Percentiles rank a stretch among this genome's conserved stretches.
These are phyloP conservation scores for sheep (Ovis aries) DNA, from an alignment of 2,113 vertebrate species.

Conservation along the genomic window ARS-UI_Ramb_v3.0 NC_056056.1:180195001-180195500, in stretches of 20 bases:
- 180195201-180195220: not conserved
- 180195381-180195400: not conserved
- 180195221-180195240: not conserved
- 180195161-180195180: not conserved
- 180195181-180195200: not conserved
- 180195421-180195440: not conserved
- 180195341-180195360: not conserved
- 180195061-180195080: not conserved
- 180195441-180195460: not conserved
- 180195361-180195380: not conserved
- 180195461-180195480: not conserved
- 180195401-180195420: not conserved
- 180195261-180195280: not conserved
- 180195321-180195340: not conserved
- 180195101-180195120: not conserved
- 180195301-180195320: not conserved
- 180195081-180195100: not conserved
- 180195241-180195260: not conserved
- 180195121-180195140: not conserved
- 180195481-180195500: no score
- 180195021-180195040: fast-evolving
- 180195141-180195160: not conserved
- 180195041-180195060: not conserved
- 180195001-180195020: not conserved
- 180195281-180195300: not conserved